Base-by-base conservation (phyloP, 1,140 invertebrate genomes). In the Zaprionus kolodkinae region DNA sequence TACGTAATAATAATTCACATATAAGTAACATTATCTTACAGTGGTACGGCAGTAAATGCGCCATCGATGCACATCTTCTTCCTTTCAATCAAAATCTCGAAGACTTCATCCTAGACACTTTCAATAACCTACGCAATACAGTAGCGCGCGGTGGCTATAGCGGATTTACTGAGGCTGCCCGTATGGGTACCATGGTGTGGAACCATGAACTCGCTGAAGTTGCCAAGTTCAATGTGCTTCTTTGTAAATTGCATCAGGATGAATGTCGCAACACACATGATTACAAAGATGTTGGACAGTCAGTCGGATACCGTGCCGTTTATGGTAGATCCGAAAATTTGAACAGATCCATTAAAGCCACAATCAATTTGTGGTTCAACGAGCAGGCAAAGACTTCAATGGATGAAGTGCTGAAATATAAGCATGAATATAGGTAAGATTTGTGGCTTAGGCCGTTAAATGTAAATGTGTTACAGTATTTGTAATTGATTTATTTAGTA, bases 111-210 rank as follows among this genome's bases (percentile, higher is more conserved):
- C 0, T 78, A 0, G 0, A 25, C 0, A 3, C 0, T 0, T 6
- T 85, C 0, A 85, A 85, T 21, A 1, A n/a, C 0, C 3, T 78
- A 10, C 60, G 81, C 13, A 40, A 75, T 35, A 10, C 38, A 9
- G 60, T 78, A 15, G 77, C 81, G 4, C n/a, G 15, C 1, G 81
- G 70, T 2, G 63, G 45, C 0, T 73, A 56, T 13, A 45, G 56
- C 9, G 68, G 65, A 2, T 15, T 82, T n/a, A 57, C 15, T 21
- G 45, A 75, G 27, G 88, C 88, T 12, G 21, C 48, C 3, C 62
- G 62, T 7, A 92, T 92, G 91, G 62, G 55, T 1, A 76, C 76
- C 4, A 12, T 91, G 10, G 13, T 1, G 0, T 92, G 91, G 91
- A n/a, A n/a, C n/a, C 52, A 85, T 10, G 82, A 91, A 35, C 69